phyloP scores from a whole-genome alignment of 1,140 invertebrate genomes.

The Kradibia gibbosae region DNA sequence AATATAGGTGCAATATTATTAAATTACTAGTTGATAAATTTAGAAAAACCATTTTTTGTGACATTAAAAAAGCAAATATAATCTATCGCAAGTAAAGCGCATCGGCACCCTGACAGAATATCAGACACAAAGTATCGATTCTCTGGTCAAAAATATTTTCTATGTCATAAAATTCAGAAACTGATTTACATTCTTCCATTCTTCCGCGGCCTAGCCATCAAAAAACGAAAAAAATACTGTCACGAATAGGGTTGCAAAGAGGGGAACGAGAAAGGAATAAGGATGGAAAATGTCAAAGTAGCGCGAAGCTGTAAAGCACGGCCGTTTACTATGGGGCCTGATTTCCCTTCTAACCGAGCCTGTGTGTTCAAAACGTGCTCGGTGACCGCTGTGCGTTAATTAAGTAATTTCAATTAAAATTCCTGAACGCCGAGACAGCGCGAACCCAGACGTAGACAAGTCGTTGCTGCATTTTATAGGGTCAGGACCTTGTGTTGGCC shows the following conservation, averaged over 20 bases:
- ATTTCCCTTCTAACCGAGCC: not conserved
- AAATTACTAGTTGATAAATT: too few relatives aligned
- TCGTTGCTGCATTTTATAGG: not conserved
- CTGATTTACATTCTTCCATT: too few relatives aligned
- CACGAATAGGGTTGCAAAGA: too few relatives aligned
- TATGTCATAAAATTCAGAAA: not conserved
- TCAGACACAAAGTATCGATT: too few relatives aligned
- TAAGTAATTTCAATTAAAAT: conserved; percentile 64
- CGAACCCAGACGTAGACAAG: conserved; percentile 46
- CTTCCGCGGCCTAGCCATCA: too few relatives aligned
- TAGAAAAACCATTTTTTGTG: too few relatives aligned
- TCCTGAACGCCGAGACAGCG: conserved; percentile 51
- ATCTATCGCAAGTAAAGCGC: too few relatives aligned
- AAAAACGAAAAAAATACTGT: not conserved
- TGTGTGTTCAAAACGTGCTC: conserved; percentile 17
- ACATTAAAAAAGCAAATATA: too few relatives aligned
- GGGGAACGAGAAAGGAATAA: too few relatives aligned
- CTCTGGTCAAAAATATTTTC: not conserved
- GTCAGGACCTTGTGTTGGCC: not conserved
- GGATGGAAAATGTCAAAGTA: not conserved
- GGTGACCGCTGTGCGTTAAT: conserved; percentile 50
- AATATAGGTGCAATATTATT: too few relatives aligned
- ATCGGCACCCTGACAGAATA: too few relatives aligned
- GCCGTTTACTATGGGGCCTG: not conserved
- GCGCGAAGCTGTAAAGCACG: not conserved